Conservation (phyloP, 2,888 invertebrate genomes). For the Meteorus colon region DNA sequence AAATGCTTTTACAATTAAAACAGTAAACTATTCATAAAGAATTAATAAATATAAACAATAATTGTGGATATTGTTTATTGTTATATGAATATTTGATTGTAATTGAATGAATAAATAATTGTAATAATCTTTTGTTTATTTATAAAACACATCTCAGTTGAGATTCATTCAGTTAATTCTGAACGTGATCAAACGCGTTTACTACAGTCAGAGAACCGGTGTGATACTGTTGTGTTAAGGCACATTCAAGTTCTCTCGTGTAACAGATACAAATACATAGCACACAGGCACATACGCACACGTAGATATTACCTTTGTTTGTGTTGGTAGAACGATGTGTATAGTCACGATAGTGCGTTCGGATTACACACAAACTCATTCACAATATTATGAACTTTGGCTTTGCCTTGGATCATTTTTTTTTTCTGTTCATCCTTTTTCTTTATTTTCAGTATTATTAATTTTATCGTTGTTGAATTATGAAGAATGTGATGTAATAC, state of each 20-base stretch:
- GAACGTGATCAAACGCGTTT: not conserved
- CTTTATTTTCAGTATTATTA: not conserved
- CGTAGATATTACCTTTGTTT: not conserved
- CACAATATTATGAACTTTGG: not conserved
- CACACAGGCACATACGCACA: not conserved
- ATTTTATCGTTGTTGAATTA: not conserved
- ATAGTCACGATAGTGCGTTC: not conserved
- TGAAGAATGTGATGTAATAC: not conserved
- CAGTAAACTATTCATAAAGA: too few species aligned
- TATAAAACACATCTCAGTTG: not conserved
- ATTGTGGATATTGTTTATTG: not conserved
- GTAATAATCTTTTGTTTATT: too few species aligned
- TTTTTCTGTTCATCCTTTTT: not conserved
- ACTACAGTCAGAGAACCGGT: not conserved
- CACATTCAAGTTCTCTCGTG: not conserved
- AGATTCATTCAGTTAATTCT: not conserved
- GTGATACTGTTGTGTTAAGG: constrained; percentile 6
- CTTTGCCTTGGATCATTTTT: not conserved
- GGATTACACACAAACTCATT: not conserved
- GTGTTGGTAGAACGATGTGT: not conserved
- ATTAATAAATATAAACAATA: not conserved
- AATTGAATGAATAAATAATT: not conserved
- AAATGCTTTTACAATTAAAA: too few species aligned
- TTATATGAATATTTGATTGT: not conserved
- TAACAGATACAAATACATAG: not conserved